Evolutionary conservation across 2,888 invertebrate species (phyloP), one percentile per base, ranked within the genome.

Genomic region (Anoplius nigerrimus): DNA sequence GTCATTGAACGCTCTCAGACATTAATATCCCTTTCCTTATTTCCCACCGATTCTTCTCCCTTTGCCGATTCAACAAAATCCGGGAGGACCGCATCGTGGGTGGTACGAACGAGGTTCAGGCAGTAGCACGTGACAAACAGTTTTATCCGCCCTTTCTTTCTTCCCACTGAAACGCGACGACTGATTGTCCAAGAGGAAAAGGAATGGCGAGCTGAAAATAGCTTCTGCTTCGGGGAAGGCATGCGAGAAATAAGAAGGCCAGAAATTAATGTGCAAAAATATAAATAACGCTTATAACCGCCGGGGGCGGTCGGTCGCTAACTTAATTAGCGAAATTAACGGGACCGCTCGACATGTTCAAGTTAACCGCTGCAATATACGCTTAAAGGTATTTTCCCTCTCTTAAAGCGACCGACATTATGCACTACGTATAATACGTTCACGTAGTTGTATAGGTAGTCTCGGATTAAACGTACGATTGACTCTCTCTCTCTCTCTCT

Each of bases 241-340:
- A n/a, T 3, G 48, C 2, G 11, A 48, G 48, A 48, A 48, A 48
- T 18, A 48, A 48, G 48, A 48, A 48, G n/a, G 18, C 18, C n/a
- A 48, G 48, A 48, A 48, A 11, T 52, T 52, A 18, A 52, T 52
- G 52, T 3, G 22, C 22, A 52, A 62, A 80, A 74, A 75, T 71
- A 78, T 71, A 79, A 80, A 79, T 80, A 83, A 83, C 69, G 74
- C 75, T 74, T 70, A 72, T 72, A 78, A 79, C 61, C 73, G 74
- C 64, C 66, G 57, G 65, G 69, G 59, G 64, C 70, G 73, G 69
- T 72, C 69, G 76, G 76, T 75, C 77, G 86, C 87, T 88, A 88
- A 88, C 84, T 88, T 85, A 86, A 88, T 88, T 88, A 88, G 87
- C 82, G 69, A 84, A 88, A 87, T 88, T 88, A 88, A 87, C 88